Conservation (phyloP, 1,140 invertebrate genomes). For the Platyura marginata region DNA sequence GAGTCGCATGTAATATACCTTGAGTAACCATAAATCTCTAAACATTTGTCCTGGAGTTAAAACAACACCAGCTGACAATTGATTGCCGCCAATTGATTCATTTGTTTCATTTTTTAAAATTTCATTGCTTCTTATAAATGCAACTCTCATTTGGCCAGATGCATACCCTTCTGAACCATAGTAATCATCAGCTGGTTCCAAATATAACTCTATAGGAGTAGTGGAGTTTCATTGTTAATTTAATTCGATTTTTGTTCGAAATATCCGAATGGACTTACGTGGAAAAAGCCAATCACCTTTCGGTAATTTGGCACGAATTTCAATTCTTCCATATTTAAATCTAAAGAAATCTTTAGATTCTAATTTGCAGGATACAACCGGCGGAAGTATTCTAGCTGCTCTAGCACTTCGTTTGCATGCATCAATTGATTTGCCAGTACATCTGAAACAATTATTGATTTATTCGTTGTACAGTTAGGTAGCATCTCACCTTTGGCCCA, state of each 20-base stretch:
- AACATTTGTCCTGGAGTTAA: conserved; percentile 7
- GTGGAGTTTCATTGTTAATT: no score
- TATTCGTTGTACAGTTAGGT: no score
- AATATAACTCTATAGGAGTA: no score
- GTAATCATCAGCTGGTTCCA: no score
- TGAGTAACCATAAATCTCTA: no score
- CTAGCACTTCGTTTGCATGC: no score
- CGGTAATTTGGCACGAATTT: conserved; percentile 55
- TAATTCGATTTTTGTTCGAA: no score
- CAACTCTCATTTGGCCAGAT: conserved; percentile 29
- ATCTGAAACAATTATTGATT: no score
- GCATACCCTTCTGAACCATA: no score
- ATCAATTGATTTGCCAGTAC: no score
- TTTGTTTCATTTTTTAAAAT: conserved; percentile 9
- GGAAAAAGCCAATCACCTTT: conserved; percentile 64
- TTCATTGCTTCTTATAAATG: conserved; percentile 28
- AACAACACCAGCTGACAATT: conserved; percentile 22
- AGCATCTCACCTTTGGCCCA: background rate
- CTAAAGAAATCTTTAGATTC: conserved; percentile 42
- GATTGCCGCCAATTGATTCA: background rate
- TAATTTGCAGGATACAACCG: conserved; percentile 45
- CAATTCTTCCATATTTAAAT: conserved; percentile 55
- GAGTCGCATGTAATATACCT: no score
- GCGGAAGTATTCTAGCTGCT: conserved; percentile 38
- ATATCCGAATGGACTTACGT: conserved; percentile 33